These are phyloP conservation scores for Hemibagrus wyckioides DNA, from an alignment of 2,113 vertebrate species.

Conservation along the genomic window DNA sequence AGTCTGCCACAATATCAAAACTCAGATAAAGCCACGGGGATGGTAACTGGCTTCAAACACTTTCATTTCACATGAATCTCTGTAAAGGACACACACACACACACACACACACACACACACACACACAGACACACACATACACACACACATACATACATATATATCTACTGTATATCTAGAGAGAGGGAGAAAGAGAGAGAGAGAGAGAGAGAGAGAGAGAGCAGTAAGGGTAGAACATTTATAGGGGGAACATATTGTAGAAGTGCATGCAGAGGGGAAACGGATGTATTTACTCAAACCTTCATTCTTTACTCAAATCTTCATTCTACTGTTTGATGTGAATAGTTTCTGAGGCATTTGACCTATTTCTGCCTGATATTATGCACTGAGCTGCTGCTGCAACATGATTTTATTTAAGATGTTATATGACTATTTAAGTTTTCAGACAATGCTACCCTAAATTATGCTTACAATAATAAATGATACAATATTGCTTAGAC, in stretches of 20 bases:
- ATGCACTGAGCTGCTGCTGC: too few relatives aligned
- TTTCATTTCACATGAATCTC: background rate
- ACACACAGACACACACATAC: background rate
- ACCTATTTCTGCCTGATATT: too few relatives aligned
- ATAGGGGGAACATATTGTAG: background rate
- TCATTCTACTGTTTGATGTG: too few relatives aligned
- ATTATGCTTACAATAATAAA: background rate
- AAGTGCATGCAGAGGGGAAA: background rate
- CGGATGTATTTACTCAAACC: too few relatives aligned
- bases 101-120: background rate
- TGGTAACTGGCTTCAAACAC: background rate
- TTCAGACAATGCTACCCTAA: background rate
- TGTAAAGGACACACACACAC: background rate
- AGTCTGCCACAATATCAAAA: constrained; percentile 31
- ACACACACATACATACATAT: background rate
- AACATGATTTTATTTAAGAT: too few relatives aligned
- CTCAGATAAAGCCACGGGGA: constrained; percentile 33
- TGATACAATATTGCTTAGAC: background rate
- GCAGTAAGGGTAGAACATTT: background rate
- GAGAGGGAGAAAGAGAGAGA: too few relatives aligned
- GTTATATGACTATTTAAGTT: background rate
- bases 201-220: too few relatives aligned
- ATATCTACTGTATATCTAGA: too few relatives aligned
- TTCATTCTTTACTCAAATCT: too few relatives aligned
- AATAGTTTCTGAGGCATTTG: too few relatives aligned